Evolutionary conservation across 2,888 invertebrate genomes (phyloP).

Genomic region (Sesamia inferens): DNA sequence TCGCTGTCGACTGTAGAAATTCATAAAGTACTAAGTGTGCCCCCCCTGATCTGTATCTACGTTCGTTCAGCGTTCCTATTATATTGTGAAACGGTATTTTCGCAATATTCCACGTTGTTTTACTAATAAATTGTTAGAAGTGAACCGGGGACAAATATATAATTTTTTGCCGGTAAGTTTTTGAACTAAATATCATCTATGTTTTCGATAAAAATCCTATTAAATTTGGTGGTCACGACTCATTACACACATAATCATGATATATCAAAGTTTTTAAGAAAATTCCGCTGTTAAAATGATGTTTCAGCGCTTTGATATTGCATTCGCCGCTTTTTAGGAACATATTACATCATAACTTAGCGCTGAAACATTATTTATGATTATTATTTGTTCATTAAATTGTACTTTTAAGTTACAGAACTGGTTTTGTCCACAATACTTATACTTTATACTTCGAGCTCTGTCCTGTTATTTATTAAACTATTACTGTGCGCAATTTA

Average conservation of each 20-base stretch:
- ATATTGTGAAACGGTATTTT: conserved; percentile 55
- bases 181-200: conserved; percentile 14
- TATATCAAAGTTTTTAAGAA: conserved; percentile 27
- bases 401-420: conserved; percentile 45
- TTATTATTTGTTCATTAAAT: conserved; percentile 30
- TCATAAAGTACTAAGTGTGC: too few species aligned
- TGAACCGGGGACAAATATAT: conserved; percentile 43
- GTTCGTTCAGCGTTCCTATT: conserved; percentile 46
- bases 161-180: conserved; percentile 59
- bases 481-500: conserved; percentile 16
- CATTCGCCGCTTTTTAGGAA: conserved; percentile 18
- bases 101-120: conserved; percentile 47
- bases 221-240: conserved; percentile 28
- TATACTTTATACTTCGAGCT: conserved; percentile 37
- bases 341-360: conserved; percentile 52
- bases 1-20: too few species aligned
- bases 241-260: conserved; percentile 26
- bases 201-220: conserved; percentile 12
- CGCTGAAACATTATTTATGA: conserved; percentile 14
- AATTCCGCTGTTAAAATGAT: conserved; percentile 30
- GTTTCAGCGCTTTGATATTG: conserved; percentile 22
- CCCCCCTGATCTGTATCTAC: too few species aligned
- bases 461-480: conserved; percentile 26
- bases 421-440: conserved; percentile 49
- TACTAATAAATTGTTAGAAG: conserved; percentile 45